These are phyloP conservation scores for Megaceryle torquata DNA, from an alignment of 2,113 vertebrate genomes.

Conservation along the genomic window DNA sequence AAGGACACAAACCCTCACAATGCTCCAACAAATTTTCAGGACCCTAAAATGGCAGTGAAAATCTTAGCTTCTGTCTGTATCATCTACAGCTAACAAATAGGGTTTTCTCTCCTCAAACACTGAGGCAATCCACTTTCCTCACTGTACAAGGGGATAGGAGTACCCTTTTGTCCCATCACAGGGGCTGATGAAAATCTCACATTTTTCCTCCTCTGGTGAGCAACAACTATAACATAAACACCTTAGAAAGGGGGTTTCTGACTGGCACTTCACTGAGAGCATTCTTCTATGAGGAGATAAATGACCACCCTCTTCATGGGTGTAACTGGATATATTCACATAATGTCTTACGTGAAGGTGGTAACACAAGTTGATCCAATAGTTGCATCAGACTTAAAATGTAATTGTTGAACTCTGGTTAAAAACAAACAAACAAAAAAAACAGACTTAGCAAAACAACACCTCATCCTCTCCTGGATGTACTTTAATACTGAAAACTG, in stretches of 20 bases:
- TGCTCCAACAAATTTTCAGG: background rate
- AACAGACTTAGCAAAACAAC: background rate
- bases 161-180: fast-evolving
- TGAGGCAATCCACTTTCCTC: background rate
- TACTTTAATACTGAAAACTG: background rate
- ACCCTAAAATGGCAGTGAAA: background rate
- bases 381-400: background rate
- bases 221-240: background rate
- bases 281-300: background rate
- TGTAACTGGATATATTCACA: background rate
- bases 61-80: background rate
- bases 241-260: background rate
- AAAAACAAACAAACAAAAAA: background rate
- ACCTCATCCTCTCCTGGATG: background rate
- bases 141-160: background rate
- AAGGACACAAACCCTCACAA: background rate
- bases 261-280: background rate
- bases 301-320: background rate
- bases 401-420: background rate
- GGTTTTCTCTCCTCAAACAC: background rate
- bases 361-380: background rate
- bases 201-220: background rate
- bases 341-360: background rate
- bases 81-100: background rate
- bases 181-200: background rate